Conservation (phyloP, 2,888 invertebrate species). For the Muscina levida region DNA sequence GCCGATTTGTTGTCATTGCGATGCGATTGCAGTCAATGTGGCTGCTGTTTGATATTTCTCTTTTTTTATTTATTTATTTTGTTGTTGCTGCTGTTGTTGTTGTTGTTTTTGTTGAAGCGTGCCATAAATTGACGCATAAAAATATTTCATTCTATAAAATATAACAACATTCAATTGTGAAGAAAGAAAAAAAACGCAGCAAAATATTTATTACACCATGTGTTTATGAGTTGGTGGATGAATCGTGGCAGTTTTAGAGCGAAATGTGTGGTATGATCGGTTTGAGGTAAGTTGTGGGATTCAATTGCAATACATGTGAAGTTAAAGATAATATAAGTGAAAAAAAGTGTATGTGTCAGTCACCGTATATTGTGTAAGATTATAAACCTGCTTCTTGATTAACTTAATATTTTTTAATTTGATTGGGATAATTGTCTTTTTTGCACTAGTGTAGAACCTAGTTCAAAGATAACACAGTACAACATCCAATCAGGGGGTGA, state of each 20-base stretch:
- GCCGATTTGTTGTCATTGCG: slow-evolving; percentile 18
- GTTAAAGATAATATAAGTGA: too few relatives aligned
- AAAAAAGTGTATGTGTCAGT: slow-evolving; percentile 5
- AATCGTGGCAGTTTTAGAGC: slow-evolving; percentile 21
- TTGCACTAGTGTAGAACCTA: too few relatives aligned
- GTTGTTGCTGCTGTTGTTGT: too few relatives aligned
- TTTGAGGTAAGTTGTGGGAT: too few relatives aligned
- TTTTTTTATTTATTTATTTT: too few relatives aligned
- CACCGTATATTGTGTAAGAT: slow-evolving; percentile 29
- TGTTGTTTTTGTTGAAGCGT: slow-evolving; percentile 72
- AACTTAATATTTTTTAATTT: too few relatives aligned
- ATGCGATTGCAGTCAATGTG: slow-evolving; percentile 26
- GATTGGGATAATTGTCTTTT: too few relatives aligned
- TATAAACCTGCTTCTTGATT: not conserved
- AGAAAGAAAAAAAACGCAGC: slow-evolving; percentile 39
- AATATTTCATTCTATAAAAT: slow-evolving; percentile 72
- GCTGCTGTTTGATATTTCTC: slow-evolving; percentile 44
- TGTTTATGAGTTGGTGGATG: slow-evolving; percentile 59
- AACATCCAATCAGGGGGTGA: too few relatives aligned
- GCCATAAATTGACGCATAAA: slow-evolving; percentile 79
- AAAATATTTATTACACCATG: slow-evolving; percentile 60
- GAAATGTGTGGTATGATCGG: not conserved
- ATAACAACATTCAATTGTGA: slow-evolving; percentile 65
- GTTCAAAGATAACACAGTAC: too few relatives aligned
- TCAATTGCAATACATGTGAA: too few relatives aligned